Evolutionary conservation across 2,888 invertebrate species (phyloP).

Genomic region (Plagodis dolabraria): DNA sequence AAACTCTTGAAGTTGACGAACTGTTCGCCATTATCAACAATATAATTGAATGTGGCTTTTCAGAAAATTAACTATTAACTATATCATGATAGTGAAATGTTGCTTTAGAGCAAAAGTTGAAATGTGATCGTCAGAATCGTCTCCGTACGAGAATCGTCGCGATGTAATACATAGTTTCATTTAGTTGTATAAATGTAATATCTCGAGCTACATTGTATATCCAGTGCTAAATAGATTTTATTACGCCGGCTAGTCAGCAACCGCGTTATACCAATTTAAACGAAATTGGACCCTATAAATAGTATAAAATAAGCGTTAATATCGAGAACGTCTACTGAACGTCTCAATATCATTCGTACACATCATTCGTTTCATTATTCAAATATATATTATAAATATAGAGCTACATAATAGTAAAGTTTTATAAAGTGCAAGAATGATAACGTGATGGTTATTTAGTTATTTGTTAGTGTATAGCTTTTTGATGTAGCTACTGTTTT

Average conservation of each 20-base stretch:
- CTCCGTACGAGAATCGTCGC: constrained; percentile 4
- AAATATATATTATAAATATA: constrained; percentile 54
- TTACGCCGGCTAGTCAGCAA: constrained; percentile 51
- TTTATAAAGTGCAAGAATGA: constrained; percentile 53
- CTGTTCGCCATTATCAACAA: constrained; percentile 13
- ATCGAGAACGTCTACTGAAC: constrained; percentile 39
- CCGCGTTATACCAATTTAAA: constrained; percentile 38
- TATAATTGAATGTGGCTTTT: constrained; percentile 24
- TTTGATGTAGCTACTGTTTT: constrained; percentile 67
- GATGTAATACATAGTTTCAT: constrained; percentile 19
- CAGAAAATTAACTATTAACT: constrained; percentile 21
- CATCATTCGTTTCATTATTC: constrained; percentile 73
- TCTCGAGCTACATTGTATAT: constrained; percentile 29
- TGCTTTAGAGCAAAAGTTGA: constrained; percentile 24
- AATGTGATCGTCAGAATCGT: constrained; percentile 19
- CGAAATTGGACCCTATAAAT: constrained; percentile 34
- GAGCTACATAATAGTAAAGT: constrained; percentile 44
- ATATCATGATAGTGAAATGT: constrained; percentile 16
- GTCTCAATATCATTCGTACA: constrained; percentile 75
- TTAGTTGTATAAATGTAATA: constrained; percentile 20
- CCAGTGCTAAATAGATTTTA: constrained; percentile 43
- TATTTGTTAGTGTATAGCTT: constrained; percentile 75
- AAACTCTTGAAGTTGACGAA: too few relatives aligned
- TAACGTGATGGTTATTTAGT: constrained; percentile 66
- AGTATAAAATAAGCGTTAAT: constrained; percentile 35